Evolutionary conservation across 1,140 invertebrate genomes (phyloP), one percentile per base, ranked within the genome.

Genomic region (Oscheius sp.): DNA sequence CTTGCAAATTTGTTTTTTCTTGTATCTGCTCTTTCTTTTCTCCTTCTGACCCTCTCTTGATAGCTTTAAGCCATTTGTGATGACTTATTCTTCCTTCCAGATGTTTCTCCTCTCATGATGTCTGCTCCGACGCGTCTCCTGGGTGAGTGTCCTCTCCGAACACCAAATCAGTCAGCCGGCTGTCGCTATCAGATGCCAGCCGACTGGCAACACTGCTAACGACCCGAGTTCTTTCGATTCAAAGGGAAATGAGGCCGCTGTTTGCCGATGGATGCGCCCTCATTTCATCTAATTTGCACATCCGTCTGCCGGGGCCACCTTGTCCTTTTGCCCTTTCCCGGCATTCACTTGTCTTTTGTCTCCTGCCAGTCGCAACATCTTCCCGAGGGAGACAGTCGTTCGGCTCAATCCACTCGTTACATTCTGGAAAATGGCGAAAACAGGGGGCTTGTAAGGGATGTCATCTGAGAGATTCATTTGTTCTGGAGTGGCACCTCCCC

Each of bases 221-320:
- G 49, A 55, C 49, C 49, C 23, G 28, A 55, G 49, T 13, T 42
- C 38, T 10, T 42, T n/a, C 38, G 38, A 10, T 42, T 15, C 4
- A 7, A 7, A 15, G 7, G 49, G 49, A 55, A 20, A 26, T n/a
- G 49, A n/a, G 10, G 10, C 38, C 28, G 49, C 49, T 55, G 49
- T 55, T 55, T 55, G 49, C 49, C 7, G 7, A 23, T 23, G 49
- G 49, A 55, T 7, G 15, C 49, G 15, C 49, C 23, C 49, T 55
- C 49, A 55, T 55, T 55, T 55, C 49, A 55, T 55, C 49, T 55
- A 55, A 55, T 55, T 55, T 55, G 49, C 49, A 55, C 49, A 55
- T 55, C 49, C 49, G 15, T 26, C 7, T 23, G 28, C 49, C 23
- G 7, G 7, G 15, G 49, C 15, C 49, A 55, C 49, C 49, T 55